Conservation (phyloP, 2,888 invertebrate genomes). For the Catonia carolina region DNA sequence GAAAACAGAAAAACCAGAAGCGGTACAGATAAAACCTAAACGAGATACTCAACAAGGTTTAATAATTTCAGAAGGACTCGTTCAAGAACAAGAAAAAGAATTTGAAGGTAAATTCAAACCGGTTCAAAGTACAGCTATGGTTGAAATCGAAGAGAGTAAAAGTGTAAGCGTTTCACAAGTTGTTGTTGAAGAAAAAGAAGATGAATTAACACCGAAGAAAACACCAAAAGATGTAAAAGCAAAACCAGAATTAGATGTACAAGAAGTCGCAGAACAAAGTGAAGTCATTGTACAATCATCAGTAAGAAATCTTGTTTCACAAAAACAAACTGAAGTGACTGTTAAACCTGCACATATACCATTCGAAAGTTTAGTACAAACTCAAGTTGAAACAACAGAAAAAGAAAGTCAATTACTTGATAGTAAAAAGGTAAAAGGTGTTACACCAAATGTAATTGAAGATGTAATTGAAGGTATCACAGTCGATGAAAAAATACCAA, state of each 20-base stretch:
- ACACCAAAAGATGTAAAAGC: slow-evolving; percentile 38
- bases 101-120: slow-evolving; percentile 30
- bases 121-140: slow-evolving; percentile 26
- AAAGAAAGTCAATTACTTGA: slow-evolving; percentile 44
- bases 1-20: slow-evolving; percentile 22
- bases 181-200: slow-evolving; percentile 52
- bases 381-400: slow-evolving; percentile 48
- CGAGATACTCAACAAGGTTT: slow-evolving; percentile 36
- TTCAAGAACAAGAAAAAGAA: slow-evolving; percentile 39
- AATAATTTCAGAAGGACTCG: slow-evolving; percentile 38
- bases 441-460: slow-evolving; percentile 35
- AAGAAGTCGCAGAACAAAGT: slow-evolving; percentile 43
- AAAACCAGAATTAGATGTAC: slow-evolving; percentile 35
- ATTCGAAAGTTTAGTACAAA: slow-evolving; percentile 46
- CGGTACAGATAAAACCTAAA: slow-evolving; percentile 31
- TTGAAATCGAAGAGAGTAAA: slow-evolving; percentile 44
- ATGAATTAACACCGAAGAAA: slow-evolving; percentile 41
- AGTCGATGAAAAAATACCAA: slow-evolving; percentile 35
- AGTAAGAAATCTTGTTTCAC: slow-evolving; percentile 29
- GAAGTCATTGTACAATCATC: slow-evolving; percentile 40
- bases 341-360: slow-evolving; percentile 41
- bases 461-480: slow-evolving; percentile 36
- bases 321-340: slow-evolving; percentile 27
- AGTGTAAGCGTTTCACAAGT: slow-evolving; percentile 51
- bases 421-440: slow-evolving; percentile 32